phyloP scores from a whole-genome alignment of 92 coral and sea anemone species.

The Phenganax subtilis region DNA sequence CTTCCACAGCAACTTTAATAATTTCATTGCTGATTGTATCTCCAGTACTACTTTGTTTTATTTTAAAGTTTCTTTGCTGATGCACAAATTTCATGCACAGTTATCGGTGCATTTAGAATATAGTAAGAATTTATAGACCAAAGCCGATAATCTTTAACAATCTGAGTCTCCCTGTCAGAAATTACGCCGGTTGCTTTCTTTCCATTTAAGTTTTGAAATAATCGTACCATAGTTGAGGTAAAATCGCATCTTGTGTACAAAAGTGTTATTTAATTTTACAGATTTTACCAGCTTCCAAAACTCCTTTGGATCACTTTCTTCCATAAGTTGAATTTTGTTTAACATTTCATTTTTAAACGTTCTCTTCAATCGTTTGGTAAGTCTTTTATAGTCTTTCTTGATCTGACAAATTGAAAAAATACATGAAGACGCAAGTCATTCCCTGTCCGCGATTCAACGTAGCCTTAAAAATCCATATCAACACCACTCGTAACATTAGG shows the following conservation, averaged over 20 bases:
- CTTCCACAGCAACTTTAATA: no score
- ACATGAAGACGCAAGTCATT: no score
- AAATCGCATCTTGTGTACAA: background rate
- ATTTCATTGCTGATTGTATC: no score
- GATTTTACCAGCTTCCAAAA: no score
- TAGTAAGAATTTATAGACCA: background rate
- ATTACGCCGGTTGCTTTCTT: background rate
- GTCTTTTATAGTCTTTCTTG: no score
- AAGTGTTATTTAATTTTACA: constrained; percentile 5
- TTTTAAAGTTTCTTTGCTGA: constrained; percentile 11
- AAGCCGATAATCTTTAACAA: constrained; percentile 22
- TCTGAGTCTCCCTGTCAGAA: background rate
- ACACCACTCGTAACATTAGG: no score
- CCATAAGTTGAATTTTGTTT: constrained; percentile 24
- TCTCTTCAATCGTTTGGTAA: constrained; percentile 8
- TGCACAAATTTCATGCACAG: no score
- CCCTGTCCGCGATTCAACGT: no score
- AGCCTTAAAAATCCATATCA: no score
- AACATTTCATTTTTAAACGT: constrained; percentile 29
- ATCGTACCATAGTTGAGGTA: constrained; percentile 17
- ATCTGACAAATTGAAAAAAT: no score
- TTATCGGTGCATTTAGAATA: constrained; percentile 28
- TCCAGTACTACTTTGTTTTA: constrained; percentile 38
- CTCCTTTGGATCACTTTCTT: no score
- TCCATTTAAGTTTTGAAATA: constrained; percentile 18